Percentiles rank a stretch among this genome's conserved stretches.
phyloP scores from a whole-genome alignment of 2,113 vertebrate species.

The Albula glossodonta region DNA sequence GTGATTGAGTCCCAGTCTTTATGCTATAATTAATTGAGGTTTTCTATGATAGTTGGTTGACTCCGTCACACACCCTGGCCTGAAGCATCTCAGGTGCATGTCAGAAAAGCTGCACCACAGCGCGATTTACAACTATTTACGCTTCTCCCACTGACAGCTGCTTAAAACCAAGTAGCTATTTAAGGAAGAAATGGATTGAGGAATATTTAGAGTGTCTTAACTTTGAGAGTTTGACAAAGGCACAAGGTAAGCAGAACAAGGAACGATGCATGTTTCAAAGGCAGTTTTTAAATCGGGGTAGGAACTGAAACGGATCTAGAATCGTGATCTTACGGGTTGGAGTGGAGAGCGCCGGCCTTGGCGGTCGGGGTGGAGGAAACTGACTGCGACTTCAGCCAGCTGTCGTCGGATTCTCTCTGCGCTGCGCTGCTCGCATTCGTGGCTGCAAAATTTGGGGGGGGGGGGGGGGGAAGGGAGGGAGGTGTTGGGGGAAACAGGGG shows the following conservation, averaged over 20 bases:
- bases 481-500: too few species aligned
- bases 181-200: not conserved
- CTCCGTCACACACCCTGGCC: not conserved
- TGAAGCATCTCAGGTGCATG: not conserved
- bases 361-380: slow-evolving; percentile 30
- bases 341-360: too few species aligned
- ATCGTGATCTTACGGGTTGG: not conserved
- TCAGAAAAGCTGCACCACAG: not conserved
- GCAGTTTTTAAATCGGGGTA: too few species aligned
- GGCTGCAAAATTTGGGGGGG: not conserved
- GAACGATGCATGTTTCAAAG: not conserved
- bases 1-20: too few species aligned
- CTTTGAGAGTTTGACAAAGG: too few species aligned
- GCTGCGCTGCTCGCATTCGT: slow-evolving; percentile 34
- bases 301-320: not conserved
- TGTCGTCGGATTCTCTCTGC: slow-evolving; percentile 60
- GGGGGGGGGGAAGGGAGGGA: too few species aligned
- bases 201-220: too few species aligned
- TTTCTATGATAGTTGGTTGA: too few species aligned
- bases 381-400: slow-evolving; percentile 66
- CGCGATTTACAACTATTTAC: not conserved
- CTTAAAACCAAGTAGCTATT: not conserved
- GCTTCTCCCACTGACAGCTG: not conserved
- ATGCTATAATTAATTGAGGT: too few species aligned
- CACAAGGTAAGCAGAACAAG: not conserved